Base-by-base conservation (phyloP, 2,797 vertebrate genomes). In the Picus viridis region DNA sequence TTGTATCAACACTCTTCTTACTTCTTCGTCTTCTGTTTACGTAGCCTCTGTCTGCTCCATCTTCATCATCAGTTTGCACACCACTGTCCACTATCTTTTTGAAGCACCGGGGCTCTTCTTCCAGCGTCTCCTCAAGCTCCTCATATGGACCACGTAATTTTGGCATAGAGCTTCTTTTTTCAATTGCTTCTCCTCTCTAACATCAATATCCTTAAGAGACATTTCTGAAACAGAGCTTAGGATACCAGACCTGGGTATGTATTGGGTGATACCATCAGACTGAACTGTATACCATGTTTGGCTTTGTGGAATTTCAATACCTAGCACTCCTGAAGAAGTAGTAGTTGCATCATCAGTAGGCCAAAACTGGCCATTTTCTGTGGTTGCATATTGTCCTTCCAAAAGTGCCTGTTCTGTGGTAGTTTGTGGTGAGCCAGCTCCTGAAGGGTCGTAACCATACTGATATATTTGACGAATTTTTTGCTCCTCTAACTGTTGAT, bases 31-130 rank as follows among this genome's bases (percentile, higher is more conserved):
- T 98, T 94, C 98, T 98, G 79, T 98, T 99, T 14, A 98, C 85
- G 41, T 98, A 98, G 80, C 98, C 98, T 83, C 98, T 98, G 65
- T 99, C 99, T 69, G 98, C 93, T 41, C 97, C 98, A 18, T 99
- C 99, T 97, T 99, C 99, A 64, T 99, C 99, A 73, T 99, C 99
- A 29, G 99, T 99, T 95, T 99, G 99, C 10, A 99, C 98, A 58
- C 99, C 98, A 92, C 99, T 99, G 96, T 99, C 99, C 87, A 98
- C 98, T 74, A 99, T 98, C 96, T 98, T 99, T 97, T 98, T 99
- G 68, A 97, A 98, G 93, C 94, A 95, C 45, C 97, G 93, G 8
- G 97, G 89, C n/a, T 98, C 98, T 29, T 98, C 98, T 63, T 97
- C 95, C 59, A 97, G 39, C 16, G 93, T 97, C 79, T 97, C 97